These are phyloP conservation scores for Epizoanthus rinbou DNA, from an alignment of 92 coral and sea anemone species.

Conservation along the genomic window DNA sequence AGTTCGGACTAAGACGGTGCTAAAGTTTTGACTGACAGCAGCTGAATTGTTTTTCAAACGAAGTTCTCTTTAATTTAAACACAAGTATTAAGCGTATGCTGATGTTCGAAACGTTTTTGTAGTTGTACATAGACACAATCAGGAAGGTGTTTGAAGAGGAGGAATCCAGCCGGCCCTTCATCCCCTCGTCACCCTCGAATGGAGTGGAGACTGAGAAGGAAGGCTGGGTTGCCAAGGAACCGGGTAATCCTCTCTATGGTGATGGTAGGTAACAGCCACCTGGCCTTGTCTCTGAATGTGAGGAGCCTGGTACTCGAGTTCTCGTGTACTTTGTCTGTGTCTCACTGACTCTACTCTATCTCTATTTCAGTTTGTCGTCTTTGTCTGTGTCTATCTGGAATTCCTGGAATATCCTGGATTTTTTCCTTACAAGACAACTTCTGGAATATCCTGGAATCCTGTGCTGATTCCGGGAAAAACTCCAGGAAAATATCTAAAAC, in stretches of 20 bases:
- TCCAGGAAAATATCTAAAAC: no score
- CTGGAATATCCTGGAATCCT: neutral
- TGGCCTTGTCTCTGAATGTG: neutral
- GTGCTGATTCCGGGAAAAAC: neutral
- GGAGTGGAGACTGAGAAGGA: conserved; percentile 89
- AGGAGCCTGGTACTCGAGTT: no score
- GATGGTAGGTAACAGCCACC: conserved; percentile 68
- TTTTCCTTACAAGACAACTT: no score
- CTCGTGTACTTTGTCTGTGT: neutral
- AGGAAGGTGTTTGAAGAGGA: conserved; percentile 67
- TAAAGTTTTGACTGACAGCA: neutral
- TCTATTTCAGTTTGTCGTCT: neutral
- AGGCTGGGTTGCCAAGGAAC: conserved; percentile 90
- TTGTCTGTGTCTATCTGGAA: neutral
- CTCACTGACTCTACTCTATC: neutral
- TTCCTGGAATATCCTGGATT: no score
- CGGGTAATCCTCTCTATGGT: conserved; percentile 87
- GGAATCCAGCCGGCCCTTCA: conserved; percentile 79
- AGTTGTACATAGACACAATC: conserved; percentile 88
- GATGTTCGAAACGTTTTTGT: neutral
- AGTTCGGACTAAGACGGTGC: no score
- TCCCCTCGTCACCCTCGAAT: conserved; percentile 94
- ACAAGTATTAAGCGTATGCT: neutral
- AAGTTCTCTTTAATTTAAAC: neutral
- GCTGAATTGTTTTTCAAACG: neutral